Base-by-base conservation (phyloP, 1,140 invertebrate genomes). In the Macrocentrus cingulum region DNA sequence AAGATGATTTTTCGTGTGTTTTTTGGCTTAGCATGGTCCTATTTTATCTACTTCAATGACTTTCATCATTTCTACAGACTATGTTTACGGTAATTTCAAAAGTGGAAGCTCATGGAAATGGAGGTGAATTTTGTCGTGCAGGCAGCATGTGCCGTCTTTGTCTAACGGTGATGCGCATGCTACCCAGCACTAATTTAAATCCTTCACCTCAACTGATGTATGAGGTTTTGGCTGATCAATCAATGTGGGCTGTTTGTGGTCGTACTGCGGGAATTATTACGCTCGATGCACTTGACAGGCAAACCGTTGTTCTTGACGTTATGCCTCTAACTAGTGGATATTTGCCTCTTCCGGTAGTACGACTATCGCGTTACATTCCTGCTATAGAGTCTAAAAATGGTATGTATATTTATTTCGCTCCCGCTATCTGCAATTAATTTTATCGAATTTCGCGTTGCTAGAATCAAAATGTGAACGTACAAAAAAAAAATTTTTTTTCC, bases 161-260 rank as follows among this genome's bases (percentile, higher is more conserved):
- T 70, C 79, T 97, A 34, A 87, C 84, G 54, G 87, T 94, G 37
- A 83, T 77, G 54, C 83, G 85, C 71, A 72, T 80, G 53, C 72
- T 66, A 68, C 78, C 67, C 55, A 70, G 60, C 65, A 66, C 68
- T 62, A 72, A 65, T 62, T 66, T 68, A 54, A 72, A 66, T 67
- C 81, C 67, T 80, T 82, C 53, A 88, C 90, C 61, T 25, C 78
- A 79, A 61, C 82, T 97, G 0, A 95, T 95, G 91, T 97, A 97
- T 73, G 93, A 97, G 76, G 91, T 97, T 6, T 75, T 94, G 23
- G 91, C 90, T 20, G 94, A 96, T 79, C 91, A 92, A 72, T 89
- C 88, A 19, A 87, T 94, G 81, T 97, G 95, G 94, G 93, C 91
- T 2, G 88, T 97, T 9, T 91, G 91, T 71, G 93, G 93, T 36